Evolutionary conservation across 2,113 vertebrate genomes (phyloP).

Genomic region (Toxotes jaculatrix): DNA sequence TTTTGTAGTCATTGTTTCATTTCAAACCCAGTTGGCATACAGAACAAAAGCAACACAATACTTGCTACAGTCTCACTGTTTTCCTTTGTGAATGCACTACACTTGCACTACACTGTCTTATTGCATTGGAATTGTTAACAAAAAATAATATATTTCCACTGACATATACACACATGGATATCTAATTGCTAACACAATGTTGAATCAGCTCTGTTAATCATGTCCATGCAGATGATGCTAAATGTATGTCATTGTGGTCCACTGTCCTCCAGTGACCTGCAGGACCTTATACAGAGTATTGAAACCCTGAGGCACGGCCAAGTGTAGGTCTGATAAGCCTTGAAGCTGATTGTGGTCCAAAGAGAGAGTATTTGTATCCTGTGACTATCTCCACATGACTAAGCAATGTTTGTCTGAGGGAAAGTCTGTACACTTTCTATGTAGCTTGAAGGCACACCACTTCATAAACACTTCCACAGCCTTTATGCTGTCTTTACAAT

Average conservation of each 20-base stretch:
- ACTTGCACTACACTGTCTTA: background rate
- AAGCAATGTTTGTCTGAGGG: slow-evolving; percentile 45
- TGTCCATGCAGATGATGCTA: background rate
- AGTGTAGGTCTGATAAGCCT: slow-evolving; percentile 6
- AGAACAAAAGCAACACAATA: background rate
- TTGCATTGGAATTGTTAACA: background rate
- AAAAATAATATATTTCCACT: background rate
- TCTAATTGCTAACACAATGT: no score
- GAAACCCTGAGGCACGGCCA: background rate
- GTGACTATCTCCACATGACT: slow-evolving; percentile 55
- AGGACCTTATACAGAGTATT: background rate
- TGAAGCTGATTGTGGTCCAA: slow-evolving; percentile 3
- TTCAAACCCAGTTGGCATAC: background rate
- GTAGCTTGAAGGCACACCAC: background rate
- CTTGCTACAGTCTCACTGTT: background rate
- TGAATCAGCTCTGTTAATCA: no score
- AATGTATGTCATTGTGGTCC: background rate
- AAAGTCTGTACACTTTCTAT: slow-evolving; percentile 18
- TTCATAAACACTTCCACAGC: background rate
- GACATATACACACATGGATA: background rate
- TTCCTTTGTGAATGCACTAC: background rate
- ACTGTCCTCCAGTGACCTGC: background rate
- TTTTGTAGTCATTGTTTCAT: background rate
- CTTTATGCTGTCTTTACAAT: background rate
- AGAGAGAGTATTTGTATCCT: slow-evolving; percentile 3